A percentile compares a stretch with the other conserved stretches of the same genome.
Evolutionary conservation across 2,888 invertebrate species (phyloP).

Genomic region (Thymelicus sylvestris): DNA sequence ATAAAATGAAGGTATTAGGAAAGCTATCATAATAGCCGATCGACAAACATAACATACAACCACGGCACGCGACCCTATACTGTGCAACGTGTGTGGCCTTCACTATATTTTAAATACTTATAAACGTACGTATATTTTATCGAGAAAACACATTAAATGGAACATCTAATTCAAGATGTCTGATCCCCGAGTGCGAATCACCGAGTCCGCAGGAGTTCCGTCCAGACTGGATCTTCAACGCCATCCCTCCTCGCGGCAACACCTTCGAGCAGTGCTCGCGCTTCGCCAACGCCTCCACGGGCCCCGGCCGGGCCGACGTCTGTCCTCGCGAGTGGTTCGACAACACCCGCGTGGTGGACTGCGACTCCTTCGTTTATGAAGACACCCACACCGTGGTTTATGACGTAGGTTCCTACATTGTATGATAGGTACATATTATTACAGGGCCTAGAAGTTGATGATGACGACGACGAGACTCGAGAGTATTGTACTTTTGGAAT

Average conservation of each 20-base stretch:
- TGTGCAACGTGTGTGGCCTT: too few species aligned
- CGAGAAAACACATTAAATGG: not conserved
- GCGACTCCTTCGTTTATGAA: slow-evolving; percentile 62
- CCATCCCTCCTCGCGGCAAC: slow-evolving; percentile 63
- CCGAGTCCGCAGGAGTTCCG: slow-evolving; percentile 53
- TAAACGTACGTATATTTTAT: too few species aligned
- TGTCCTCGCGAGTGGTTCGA: slow-evolving; percentile 65
- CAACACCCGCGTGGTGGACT: slow-evolving; percentile 45
- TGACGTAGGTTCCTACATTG: slow-evolving; percentile 58
- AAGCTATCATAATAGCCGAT: too few species aligned
- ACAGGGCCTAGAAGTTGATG: too few species aligned
- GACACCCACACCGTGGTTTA: slow-evolving; percentile 66
- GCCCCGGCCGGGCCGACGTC: slow-evolving; percentile 13
- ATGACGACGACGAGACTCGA: too few species aligned
- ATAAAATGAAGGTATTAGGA: too few species aligned
- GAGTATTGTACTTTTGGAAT: too few species aligned
- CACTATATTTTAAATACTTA: too few species aligned
- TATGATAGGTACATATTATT: too few species aligned
- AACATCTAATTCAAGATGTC: slow-evolving; percentile 52
- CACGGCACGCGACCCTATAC: too few species aligned
- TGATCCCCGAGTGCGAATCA: slow-evolving; percentile 63
- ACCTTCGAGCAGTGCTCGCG: slow-evolving; percentile 74
- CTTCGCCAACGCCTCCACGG: slow-evolving; percentile 48
- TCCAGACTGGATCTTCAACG: slow-evolving; percentile 73
- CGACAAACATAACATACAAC: too few species aligned